Evolutionary conservation across 2,113 vertebrate genomes (phyloP).

Genomic region (Apodemus speciosus): DNA sequence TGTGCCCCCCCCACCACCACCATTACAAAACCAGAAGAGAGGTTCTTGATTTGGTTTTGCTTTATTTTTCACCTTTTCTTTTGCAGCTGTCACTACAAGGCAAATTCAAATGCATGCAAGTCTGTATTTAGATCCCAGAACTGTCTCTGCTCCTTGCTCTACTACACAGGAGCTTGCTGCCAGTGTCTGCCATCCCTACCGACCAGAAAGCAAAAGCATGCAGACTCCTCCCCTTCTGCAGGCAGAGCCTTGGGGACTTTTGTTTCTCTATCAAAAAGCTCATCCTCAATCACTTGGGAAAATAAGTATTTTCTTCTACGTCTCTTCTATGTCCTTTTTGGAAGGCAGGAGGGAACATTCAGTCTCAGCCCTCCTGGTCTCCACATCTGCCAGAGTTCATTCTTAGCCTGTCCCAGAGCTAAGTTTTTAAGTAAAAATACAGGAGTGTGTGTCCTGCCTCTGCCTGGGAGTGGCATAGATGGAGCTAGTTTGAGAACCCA

Average conservation of each 20-base stretch:
- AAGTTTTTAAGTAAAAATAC: slow-evolving; percentile 29
- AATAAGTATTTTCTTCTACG: not conserved
- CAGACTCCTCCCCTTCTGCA: not conserved
- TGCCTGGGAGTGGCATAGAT: not conserved
- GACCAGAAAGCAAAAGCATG: not conserved
- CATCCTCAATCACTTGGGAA: slow-evolving; percentile 8
- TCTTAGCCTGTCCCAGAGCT: slow-evolving; percentile 7
- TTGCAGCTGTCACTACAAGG: not conserved
- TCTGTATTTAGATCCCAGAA: not conserved
- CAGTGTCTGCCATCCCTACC: not conserved
- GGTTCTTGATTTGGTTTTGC: not conserved
- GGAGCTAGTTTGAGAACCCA: not conserved
- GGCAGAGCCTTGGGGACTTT: not conserved
- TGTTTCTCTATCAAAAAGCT: not conserved
- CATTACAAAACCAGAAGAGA: not conserved
- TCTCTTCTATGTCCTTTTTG: not conserved
- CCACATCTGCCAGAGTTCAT: slow-evolving; percentile 9
- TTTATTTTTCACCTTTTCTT: not conserved
- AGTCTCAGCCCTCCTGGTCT: not conserved
- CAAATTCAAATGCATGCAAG: slow-evolving; percentile 16
- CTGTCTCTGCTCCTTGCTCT: not conserved
- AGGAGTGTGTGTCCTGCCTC: not conserved
- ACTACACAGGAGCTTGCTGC: not conserved
- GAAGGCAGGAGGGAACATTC: not conserved
- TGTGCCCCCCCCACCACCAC: too few relatives aligned